phyloP scores from a whole-genome alignment of 2,888 invertebrate genomes.

The Anthoptus insignis region DNA sequence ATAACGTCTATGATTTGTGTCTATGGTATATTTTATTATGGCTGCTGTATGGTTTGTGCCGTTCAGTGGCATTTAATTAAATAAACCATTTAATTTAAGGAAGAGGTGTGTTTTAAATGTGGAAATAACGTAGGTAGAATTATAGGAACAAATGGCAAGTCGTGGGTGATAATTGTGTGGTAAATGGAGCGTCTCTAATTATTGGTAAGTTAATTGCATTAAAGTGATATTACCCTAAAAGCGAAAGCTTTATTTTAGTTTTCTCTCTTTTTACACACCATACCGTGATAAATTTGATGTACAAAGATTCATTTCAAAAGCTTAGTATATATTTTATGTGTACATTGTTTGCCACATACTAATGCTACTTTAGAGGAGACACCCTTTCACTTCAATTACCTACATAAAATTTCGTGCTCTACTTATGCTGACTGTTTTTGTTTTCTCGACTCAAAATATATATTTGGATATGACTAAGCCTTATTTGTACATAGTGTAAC shows the following conservation, averaged over 20 bases:
- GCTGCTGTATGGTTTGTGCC: conserved; percentile 20
- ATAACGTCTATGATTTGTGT: conserved; percentile 34
- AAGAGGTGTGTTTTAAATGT: conserved; percentile 3
- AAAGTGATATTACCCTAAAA: conserved; percentile 55
- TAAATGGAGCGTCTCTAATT: conserved; percentile 63
- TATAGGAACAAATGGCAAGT: conserved; percentile 67
- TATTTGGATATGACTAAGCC: not conserved
- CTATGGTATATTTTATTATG: conserved; percentile 54
- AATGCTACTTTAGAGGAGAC: conserved; percentile 50
- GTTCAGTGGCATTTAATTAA: conserved; percentile 14
- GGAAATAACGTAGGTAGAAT: conserved; percentile 49
- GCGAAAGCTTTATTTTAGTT: conserved; percentile 49
- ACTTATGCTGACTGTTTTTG: conserved; percentile 63
- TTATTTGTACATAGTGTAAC: too few species aligned
- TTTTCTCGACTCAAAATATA: not conserved
- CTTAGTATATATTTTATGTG: not conserved
- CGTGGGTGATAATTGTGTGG: conserved; percentile 67
- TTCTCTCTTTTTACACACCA: conserved; percentile 9
- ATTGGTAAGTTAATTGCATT: conserved; percentile 70
- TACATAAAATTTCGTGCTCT: conserved; percentile 83
- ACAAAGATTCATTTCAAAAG: not conserved
- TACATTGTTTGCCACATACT: conserved; percentile 29
- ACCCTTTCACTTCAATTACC: conserved; percentile 85
- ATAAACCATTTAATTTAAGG: conserved; percentile 7
- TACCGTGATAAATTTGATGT: not conserved